Evolutionary conservation across 2,113 vertebrate genomes (phyloP), one percentile per base, ranked within the genome.

Genomic region (Mastomys coucha): DNA sequence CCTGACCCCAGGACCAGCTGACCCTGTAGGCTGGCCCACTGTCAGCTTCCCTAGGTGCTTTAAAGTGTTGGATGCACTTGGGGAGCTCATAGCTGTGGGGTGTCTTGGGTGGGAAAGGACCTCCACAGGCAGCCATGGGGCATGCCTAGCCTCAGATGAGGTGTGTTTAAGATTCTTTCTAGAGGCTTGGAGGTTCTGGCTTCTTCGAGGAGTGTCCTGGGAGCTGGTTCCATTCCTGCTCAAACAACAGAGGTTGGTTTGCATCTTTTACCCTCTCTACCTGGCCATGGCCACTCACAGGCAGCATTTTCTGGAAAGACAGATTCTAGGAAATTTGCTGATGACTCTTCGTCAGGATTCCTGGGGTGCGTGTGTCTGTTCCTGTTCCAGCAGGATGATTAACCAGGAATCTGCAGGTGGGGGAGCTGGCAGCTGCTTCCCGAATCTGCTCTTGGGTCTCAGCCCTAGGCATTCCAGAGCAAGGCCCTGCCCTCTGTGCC

Each of bases 401-500:
- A 93, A 84, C 11, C 87, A 81, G 92, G 89, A 33, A 4, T 89
- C 12, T 39, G 84, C 16, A 60, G n/a, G 91, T 5, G 75, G n/a
- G 88, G 90, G 92, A 95, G 94, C 84, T 91, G 93, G 1, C 42
- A 13, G 88, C 0, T 24, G 6, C 5, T 0, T 19, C 94, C 73
- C 16, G 22, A 31, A 26, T 82, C 87, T 49, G 78, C n/a, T 80
- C 95, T 63, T 14, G 36, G 90, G 53, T 33, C 1, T 39, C 13
- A 70, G 92, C 82, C 20, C 0, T 28, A 13, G 0, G n/a, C 96
- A 31, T 98, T 98, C 97, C 97, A 93, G 49, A 77, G 94, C 69
- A 3, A 49, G 88, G 91, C 93, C 95, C 84, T 2, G 78, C 84
- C 82, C 77, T 76, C 88, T 24, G 87, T 2, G 26, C 69, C 85